Conservation (phyloP, 1,140 invertebrate genomes). For the Papilio xuthus region DNA sequence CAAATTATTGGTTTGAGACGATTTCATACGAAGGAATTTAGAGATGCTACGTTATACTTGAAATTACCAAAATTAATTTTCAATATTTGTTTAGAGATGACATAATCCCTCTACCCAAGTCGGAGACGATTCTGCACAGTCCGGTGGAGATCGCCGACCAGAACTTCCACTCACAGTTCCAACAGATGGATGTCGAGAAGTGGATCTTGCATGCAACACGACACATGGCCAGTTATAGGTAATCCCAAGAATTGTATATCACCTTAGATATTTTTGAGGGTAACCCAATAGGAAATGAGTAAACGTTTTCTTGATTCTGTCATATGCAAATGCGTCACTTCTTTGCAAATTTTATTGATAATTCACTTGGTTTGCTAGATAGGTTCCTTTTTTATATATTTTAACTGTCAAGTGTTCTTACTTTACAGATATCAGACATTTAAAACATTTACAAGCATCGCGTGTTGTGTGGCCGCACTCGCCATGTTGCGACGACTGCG, state of each 20-base stretch:
- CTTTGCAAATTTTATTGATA: not conserved
- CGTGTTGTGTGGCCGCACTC: slow-evolving; percentile 65
- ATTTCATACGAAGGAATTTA: too few species aligned
- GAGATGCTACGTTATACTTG: not conserved
- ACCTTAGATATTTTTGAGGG: not conserved
- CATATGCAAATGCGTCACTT: not conserved
- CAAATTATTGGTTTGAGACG: too few species aligned
- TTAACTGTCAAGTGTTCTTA: not conserved
- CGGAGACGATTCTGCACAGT: slow-evolving; percentile 66
- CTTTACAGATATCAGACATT: slow-evolving; percentile 64
- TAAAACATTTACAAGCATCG: slow-evolving; percentile 60
- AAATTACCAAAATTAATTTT: not conserved
- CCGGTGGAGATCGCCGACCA: slow-evolving; percentile 65
- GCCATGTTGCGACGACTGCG: slow-evolving; percentile 61
- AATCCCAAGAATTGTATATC: not conserved
- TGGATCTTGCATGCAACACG: slow-evolving; percentile 68
- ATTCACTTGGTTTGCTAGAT: too few species aligned
- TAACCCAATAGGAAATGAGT: not conserved
- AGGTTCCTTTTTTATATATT: not conserved
- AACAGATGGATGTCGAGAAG: slow-evolving; percentile 60
- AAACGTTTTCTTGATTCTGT: not conserved
- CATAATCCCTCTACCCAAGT: slow-evolving; percentile 62
- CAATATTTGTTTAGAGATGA: slow-evolving; percentile 58
- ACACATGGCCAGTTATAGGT: slow-evolving; percentile 70
- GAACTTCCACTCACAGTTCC: slow-evolving; percentile 69